These are phyloP conservation scores for Sander lucioperca DNA, from an alignment of 2,113 vertebrate genomes.

Conservation along the genomic window DNA sequence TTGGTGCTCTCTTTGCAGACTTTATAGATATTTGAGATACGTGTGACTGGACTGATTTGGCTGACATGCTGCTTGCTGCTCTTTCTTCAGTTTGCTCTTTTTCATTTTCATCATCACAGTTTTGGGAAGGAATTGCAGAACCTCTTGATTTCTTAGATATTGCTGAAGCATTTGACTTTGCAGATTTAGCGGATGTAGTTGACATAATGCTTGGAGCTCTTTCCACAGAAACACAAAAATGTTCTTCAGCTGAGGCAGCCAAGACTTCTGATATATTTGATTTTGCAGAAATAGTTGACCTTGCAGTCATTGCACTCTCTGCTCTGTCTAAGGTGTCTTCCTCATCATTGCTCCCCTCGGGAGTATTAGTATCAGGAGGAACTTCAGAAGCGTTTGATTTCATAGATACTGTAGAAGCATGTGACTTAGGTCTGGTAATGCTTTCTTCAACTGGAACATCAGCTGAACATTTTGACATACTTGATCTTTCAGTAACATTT, in stretches of 20 bases:
- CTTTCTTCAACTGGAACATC: conserved; percentile 49
- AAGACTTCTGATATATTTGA: conserved; percentile 23
- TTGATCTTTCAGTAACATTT: conserved; percentile 57
- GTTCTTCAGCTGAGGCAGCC: conserved; percentile 47
- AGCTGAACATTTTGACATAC: conserved; percentile 54
- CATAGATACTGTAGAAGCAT: conserved; percentile 54
- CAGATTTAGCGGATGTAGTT: conserved; percentile 44
- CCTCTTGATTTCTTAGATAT: conserved; percentile 35
- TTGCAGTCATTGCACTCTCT: conserved; percentile 17
- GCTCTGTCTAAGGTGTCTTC: conserved; percentile 32
- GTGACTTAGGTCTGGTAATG: conserved; percentile 37
- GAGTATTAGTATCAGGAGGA: conserved; percentile 9
- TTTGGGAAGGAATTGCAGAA: conserved; percentile 29
- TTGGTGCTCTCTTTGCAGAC: conserved; percentile 23
- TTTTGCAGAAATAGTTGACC: too few relatives aligned
- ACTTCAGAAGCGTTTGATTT: conserved; percentile 56
- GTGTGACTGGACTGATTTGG: conserved; percentile 53
- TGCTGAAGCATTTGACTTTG: conserved; percentile 44
- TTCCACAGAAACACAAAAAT: conserved; percentile 31
- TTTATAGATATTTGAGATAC: conserved; percentile 39
- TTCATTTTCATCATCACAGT: not conserved
- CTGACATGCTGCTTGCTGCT: conserved; percentile 45
- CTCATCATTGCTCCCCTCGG: not conserved
- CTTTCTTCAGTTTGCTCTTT: conserved; percentile 26
- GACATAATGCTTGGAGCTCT: conserved; percentile 61